phyloP scores from a whole-genome alignment of 2,888 invertebrate species.

The Drosophila eohydei region DNA sequence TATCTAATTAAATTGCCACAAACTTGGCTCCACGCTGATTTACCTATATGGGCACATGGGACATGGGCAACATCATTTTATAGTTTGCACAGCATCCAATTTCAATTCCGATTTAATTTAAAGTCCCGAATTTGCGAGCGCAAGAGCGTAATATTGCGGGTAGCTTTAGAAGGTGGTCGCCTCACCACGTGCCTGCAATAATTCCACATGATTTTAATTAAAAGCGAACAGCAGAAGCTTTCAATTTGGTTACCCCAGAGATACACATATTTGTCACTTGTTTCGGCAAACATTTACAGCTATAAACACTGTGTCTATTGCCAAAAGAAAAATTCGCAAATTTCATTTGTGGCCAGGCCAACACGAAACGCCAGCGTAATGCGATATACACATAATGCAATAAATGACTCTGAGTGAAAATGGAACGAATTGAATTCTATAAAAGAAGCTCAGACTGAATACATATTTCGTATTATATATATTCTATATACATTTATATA shows the following conservation, averaged over 20 bases:
- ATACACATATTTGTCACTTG: constrained; percentile 12
- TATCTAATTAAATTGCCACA: constrained; percentile 5
- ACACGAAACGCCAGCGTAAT: background rate
- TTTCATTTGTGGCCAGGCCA: constrained; percentile 2
- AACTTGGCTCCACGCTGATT: constrained; percentile 17
- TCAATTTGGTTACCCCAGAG: constrained; percentile 4
- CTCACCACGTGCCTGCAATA: constrained; percentile 19
- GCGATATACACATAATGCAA: constrained; percentile 6
- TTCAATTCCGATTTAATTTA: background rate
- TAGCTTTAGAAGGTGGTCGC: background rate
- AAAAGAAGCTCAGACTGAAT: background rate
- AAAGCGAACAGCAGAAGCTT: constrained; percentile 19
- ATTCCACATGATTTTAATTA: constrained; percentile 34
- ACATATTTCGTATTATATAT: background rate
- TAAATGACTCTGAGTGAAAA: background rate
- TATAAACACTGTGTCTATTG: constrained; percentile 13
- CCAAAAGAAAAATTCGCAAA: background rate
- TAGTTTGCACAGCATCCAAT: constrained; percentile 11
- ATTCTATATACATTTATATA: background rate
- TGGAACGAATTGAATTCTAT: background rate
- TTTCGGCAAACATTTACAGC: constrained; percentile 2
- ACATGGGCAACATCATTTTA: background rate
- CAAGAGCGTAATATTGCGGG: constrained; percentile 11
- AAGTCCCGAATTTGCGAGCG: constrained; percentile 12
- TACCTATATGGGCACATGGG: background rate